Base-by-base conservation (phyloP, 2,113 vertebrate genomes). In the Mixornis gularis region DNA sequence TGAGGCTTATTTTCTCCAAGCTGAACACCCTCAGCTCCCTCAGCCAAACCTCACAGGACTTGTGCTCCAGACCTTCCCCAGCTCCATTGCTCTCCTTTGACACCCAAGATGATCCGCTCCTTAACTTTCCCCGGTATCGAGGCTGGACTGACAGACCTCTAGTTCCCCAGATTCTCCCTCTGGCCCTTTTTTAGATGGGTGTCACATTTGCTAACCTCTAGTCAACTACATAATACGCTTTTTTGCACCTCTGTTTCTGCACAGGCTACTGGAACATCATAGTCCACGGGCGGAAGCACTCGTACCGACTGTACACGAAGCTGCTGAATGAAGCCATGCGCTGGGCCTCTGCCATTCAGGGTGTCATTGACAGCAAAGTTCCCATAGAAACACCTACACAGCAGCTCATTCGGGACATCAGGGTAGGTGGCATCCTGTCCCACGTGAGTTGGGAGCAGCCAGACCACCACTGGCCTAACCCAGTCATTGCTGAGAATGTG, bases 331-430 rank as follows among this genome's bases (percentile, higher is more conserved):
- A 99, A 85, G 98, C 98, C 73, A 98, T 98, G 97, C 98, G 99
- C 85, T 99, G 99, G 99, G 98, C 98, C 5, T 98, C 98, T 8
- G 98, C 98, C 92, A 97, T 99, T 40, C 98, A 99, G 93, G 98
- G 98, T 11, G 98, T 99, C 92, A 98, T 99, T 32, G 99, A 99
- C 96, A 98, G 96, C 97, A 99, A 99, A 92, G 97, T 97, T 10
- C 98, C 98, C 83, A 99, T 99, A 55, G 98, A 99, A 97, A 99
- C 99, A 9, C 99, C 99, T 22, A 99, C 99, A 3, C 98, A 99
- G 91, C 98, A 99, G 49, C 98, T 99, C 83, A 99, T 99, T 92
- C 97, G 98, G 89, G 99, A 99, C 97, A 99, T 99, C 92, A 99
- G 98, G 98, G 98, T 99, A 97, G 66, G 81, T 85, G 65, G 7